A percentile compares a stretch with the other conserved stretches of the same genome.
Conservation (phyloP, 2,797 vertebrate species). For the Lophius americanus region DNA sequence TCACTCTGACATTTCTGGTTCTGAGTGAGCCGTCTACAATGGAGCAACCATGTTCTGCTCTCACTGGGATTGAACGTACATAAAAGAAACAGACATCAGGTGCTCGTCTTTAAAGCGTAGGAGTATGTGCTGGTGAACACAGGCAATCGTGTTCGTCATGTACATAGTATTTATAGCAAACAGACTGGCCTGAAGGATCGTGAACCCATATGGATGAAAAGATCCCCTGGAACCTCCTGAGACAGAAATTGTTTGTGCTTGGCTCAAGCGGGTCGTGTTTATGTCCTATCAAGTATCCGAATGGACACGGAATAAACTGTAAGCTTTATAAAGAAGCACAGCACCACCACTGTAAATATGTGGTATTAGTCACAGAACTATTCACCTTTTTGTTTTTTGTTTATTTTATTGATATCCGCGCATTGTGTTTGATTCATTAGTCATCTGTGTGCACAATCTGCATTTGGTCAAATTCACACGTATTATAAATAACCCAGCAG, state of each 20-base stretch:
- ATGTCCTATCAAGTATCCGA: constrained; percentile 24
- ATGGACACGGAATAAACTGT: constrained; percentile 43
- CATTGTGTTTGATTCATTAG: constrained; percentile 70
- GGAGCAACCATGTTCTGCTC: not conserved
- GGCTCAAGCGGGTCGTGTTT: constrained; percentile 20
- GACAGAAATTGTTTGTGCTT: constrained; percentile 15
- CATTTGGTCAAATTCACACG: constrained; percentile 79
- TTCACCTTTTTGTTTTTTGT: constrained; percentile 64
- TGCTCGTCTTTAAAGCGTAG: not conserved
- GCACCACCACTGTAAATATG: constrained; percentile 56
- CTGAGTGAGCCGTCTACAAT: not conserved
- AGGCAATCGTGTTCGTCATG: constrained; percentile 1
- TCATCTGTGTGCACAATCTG: constrained; percentile 80
- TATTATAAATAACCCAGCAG: constrained; percentile 77
- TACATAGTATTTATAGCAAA: constrained; percentile 17
- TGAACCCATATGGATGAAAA: constrained; percentile 45
- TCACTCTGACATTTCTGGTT: not conserved
- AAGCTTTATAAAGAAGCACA: constrained; percentile 38
- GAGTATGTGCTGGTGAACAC: not conserved
- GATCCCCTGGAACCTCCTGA: constrained; percentile 32
- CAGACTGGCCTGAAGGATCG: constrained; percentile 20
- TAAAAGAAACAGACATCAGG: constrained; percentile 20
- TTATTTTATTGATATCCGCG: constrained; percentile 41
- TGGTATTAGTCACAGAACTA: constrained; percentile 71
- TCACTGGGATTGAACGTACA: constrained; percentile 8